Evolutionary conservation across 2,888 invertebrate species (phyloP).

Genomic region (Xylocampa areola): DNA sequence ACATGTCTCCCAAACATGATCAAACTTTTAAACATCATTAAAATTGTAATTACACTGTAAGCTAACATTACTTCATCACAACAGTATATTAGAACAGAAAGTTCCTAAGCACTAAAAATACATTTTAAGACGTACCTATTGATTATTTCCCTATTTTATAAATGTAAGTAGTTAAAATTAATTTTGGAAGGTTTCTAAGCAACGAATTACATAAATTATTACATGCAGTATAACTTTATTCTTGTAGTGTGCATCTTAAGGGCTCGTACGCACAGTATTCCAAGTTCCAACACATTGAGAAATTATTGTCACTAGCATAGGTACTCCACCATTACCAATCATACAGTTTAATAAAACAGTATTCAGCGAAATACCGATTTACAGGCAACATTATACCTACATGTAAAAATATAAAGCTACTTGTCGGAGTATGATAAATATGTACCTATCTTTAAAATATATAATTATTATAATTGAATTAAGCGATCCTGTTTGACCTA

Average conservation of each 20-base stretch:
- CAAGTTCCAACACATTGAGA: slow-evolving; percentile 23
- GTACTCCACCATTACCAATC: slow-evolving; percentile 14
- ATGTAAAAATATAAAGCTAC: slow-evolving; percentile 38
- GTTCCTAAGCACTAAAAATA: slow-evolving; percentile 83
- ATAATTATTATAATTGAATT: slow-evolving; percentile 62
- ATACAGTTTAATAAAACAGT: slow-evolving; percentile 51
- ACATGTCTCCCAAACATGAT: slow-evolving; percentile 23
- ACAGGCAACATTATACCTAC: slow-evolving; percentile 37
- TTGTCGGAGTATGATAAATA: slow-evolving; percentile 46
- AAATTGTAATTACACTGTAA: slow-evolving; percentile 4
- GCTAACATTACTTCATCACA: slow-evolving; percentile 29
- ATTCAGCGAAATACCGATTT: slow-evolving; percentile 52
- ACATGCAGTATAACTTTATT: slow-evolving; percentile 65
- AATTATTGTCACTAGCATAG: slow-evolving; percentile 21
- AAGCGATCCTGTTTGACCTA: slow-evolving; percentile 74
- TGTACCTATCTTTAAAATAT: slow-evolving; percentile 49
- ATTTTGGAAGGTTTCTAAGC: slow-evolving; percentile 86
- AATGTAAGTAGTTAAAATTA: slow-evolving; percentile 80
- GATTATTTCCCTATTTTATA: slow-evolving; percentile 80
- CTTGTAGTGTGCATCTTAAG: slow-evolving; percentile 52
- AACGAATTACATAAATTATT: slow-evolving; percentile 84
- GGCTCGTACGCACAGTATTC: slow-evolving; percentile 50
- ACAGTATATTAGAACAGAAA: slow-evolving; percentile 82
- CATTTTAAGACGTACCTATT: slow-evolving; percentile 75
- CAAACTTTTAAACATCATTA: background rate